Percentiles rank a stretch among this genome's conserved stretches.
phyloP scores from a whole-genome alignment of 2,113 vertebrate genomes.

The Lutjanus erythropterus region DNA sequence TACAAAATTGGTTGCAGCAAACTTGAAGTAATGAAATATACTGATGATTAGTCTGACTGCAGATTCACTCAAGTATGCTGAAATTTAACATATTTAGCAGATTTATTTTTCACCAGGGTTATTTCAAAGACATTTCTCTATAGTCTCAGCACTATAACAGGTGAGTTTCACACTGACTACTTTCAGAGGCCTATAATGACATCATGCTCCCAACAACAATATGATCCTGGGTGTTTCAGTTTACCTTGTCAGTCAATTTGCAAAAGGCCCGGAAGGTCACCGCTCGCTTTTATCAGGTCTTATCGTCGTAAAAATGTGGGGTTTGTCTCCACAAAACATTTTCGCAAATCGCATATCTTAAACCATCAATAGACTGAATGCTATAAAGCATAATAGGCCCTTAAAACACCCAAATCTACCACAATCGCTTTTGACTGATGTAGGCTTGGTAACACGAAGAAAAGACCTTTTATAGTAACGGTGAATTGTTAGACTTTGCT shows the following conservation, averaged over 20 bases:
- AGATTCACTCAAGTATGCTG: too few relatives aligned
- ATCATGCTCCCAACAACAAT: slow-evolving; percentile 55
- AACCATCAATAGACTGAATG: slow-evolving; percentile 9
- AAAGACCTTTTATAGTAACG: neutral
- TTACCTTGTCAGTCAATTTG: slow-evolving; percentile 66
- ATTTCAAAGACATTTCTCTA: too few relatives aligned
- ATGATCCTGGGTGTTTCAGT: slow-evolving; percentile 61
- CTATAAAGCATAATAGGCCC: neutral
- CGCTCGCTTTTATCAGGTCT: slow-evolving; percentile 34
- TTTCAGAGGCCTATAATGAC: slow-evolving; percentile 44
- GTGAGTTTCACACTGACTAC: slow-evolving; percentile 13
- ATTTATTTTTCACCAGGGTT: too few relatives aligned
- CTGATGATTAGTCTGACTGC: too few relatives aligned
- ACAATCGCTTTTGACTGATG: slow-evolving; percentile 10
- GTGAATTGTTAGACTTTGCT: neutral
- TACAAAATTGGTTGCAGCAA: too few relatives aligned
- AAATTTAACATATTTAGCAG: too few relatives aligned
- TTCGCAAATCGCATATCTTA: slow-evolving; percentile 34
- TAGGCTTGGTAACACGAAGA: neutral
- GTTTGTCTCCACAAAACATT: slow-evolving; percentile 33
- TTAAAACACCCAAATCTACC: neutral
- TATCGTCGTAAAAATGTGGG: slow-evolving; percentile 49
- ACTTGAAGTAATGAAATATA: too few relatives aligned
- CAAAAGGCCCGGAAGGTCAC: slow-evolving; percentile 52
- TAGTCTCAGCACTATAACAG: slow-evolving; percentile 18